Percentiles rank a stretch among this genome's conserved stretches.
These are phyloP conservation scores for Asteroscopus sphinx DNA, from an alignment of 2,888 invertebrate species.

Conservation along the genomic window DNA sequence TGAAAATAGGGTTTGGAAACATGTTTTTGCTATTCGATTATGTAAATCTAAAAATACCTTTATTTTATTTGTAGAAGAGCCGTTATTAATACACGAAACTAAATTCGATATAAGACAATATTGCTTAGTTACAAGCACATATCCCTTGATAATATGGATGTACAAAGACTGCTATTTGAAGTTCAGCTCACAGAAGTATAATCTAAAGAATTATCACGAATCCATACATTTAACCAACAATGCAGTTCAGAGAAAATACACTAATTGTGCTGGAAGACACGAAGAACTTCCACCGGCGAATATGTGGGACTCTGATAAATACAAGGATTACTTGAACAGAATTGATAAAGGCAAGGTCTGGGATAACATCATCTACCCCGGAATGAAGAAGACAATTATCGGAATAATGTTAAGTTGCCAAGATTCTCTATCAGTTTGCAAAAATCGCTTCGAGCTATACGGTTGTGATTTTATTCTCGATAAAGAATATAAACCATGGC, in stretches of 20 bases:
- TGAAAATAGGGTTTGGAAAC: too few relatives aligned
- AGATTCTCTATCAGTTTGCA: slow-evolving; percentile 91
- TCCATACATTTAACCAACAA: slow-evolving; percentile 97
- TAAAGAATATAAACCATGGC: slow-evolving; percentile 95
- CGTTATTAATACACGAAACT: slow-evolving; percentile 94
- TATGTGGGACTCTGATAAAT: slow-evolving; percentile 95
- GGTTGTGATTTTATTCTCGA: slow-evolving; percentile 98
- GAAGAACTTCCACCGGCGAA: slow-evolving; percentile 92
- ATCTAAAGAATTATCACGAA: slow-evolving; percentile 94
- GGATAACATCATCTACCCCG: slow-evolving; percentile 94
- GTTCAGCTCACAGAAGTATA: slow-evolving; percentile 96
- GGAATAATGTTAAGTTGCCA: slow-evolving; percentile 95
- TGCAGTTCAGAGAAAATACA: slow-evolving; percentile 95
- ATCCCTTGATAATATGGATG: slow-evolving; percentile 95
- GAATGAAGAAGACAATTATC: slow-evolving; percentile 95
- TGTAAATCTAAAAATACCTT: neutral
- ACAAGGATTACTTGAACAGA: slow-evolving; percentile 90
- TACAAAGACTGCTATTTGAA: slow-evolving; percentile 96
- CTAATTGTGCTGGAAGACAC: slow-evolving; percentile 86
- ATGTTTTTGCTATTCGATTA: too few relatives aligned
- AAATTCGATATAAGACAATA: slow-evolving; percentile 98
- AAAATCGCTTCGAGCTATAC: slow-evolving; percentile 96
- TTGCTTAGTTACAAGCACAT: slow-evolving; percentile 94
- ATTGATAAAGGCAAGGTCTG: slow-evolving; percentile 91
- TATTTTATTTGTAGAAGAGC: slow-evolving; percentile 91